Evolutionary conservation across 2,113 vertebrate species (phyloP), one percentile per base, ranked within the genome.

Genomic region (Zapornia atra): DNA sequence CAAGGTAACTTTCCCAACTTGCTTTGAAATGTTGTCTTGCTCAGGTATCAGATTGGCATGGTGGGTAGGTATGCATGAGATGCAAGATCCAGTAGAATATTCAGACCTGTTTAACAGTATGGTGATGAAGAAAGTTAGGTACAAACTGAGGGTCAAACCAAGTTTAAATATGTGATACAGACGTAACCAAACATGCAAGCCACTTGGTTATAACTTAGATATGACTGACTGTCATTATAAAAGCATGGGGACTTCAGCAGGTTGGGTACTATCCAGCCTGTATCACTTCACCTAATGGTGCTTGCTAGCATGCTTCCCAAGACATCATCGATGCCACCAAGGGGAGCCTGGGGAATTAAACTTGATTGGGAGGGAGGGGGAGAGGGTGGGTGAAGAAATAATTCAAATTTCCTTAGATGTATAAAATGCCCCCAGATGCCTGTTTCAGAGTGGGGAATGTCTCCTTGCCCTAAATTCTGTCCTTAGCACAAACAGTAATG

Each of bases 41-140:
- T 88, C 7, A 21, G 0, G 0, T 69, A 22, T 56, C 44, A 10
- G 25, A 36, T 86, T 77, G 59, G 20, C 6, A 3, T 20, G 17
- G 12, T 34, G 20, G 22, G 16, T 19, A 72, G 56, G n/a, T 28
- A 31, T 1, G 8, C 2, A 2, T 80, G 33, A 64, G 16, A n/a
- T 28, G 3, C 12, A 6, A 60, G 16, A n/a, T 28, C 3, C 12
- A 6, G 36, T 2, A 14, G 42, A 44, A 2, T 33, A 51, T n/a
- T 91, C 28, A 64, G 44, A 50, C 8, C 29, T 66, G 12, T 40
- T 38, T 71, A 63, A 40, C 8, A 11, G 12, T 7, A 4, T 59
- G 57, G 33, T 61, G 33, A 28, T 57, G 50, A 61, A 92, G 16
- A 16, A 68, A 80, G 33, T 46, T 81, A 34, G 22, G 28, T 33